phyloP scores from a whole-genome alignment of 2,797 vertebrate genomes.

The Tangara arthus region DNA sequence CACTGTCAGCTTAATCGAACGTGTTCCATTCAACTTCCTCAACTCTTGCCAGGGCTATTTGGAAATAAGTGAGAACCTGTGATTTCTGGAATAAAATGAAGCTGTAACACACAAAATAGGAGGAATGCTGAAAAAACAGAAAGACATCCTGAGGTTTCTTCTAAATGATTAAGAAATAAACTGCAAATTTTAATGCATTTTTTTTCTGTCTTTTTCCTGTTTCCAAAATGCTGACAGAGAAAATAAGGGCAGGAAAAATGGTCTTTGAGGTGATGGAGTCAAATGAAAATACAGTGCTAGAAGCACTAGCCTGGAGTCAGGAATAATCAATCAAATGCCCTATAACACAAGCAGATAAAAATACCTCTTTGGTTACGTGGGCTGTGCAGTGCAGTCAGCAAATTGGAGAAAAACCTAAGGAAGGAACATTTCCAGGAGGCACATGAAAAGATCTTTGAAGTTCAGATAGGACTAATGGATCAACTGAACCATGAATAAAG shows the following conservation, averaged over 20 bases:
- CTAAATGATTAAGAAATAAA: not conserved
- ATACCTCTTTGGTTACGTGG: constrained; percentile 69
- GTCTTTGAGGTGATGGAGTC: not conserved
- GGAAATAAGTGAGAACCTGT: not conserved
- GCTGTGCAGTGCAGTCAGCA: constrained; percentile 73
- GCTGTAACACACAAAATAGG: not conserved
- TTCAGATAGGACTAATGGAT: constrained; percentile 7
- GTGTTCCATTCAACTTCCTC: not conserved
- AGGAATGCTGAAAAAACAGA: not conserved
- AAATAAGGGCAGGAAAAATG: not conserved
- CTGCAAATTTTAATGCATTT: not conserved
- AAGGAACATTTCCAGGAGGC: constrained; percentile 75
- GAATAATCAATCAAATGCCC: not conserved
- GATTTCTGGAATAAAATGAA: not conserved
- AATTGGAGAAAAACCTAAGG: constrained; percentile 68
- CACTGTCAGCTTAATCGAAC: not conserved
- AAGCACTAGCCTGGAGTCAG: not conserved
- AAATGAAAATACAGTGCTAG: not conserved
- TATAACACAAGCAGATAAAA: not conserved
- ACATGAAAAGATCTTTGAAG: constrained; percentile 63
- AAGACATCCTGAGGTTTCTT: not conserved
- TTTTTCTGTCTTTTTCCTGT: not conserved
- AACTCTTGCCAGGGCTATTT: not conserved
- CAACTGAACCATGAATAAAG: not conserved
- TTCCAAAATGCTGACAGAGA: not conserved